Conservation (phyloP, 2,797 vertebrate genomes). For the Champsocephalus gunnari region DNA sequence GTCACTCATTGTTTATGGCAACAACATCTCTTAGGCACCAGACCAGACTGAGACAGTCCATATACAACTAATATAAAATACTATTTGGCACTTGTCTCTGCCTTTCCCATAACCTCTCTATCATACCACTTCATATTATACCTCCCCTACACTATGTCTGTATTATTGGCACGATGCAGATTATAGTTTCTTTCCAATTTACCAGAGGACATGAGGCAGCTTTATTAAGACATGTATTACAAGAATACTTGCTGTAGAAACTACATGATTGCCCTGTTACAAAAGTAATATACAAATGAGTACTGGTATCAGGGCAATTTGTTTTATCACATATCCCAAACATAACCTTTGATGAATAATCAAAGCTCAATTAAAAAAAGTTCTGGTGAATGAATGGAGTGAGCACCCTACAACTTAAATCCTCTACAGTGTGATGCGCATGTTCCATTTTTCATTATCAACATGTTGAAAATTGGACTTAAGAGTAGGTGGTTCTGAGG, state of each 20-base stretch:
- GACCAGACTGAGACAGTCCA: neutral
- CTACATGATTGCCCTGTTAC: neutral
- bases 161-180: slow-evolving; percentile 27
- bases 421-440: neutral
- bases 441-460: neutral
- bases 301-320: neutral
- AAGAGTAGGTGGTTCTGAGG: neutral
- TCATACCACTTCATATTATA: slow-evolving; percentile 28
- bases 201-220: neutral
- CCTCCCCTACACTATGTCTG: neutral
- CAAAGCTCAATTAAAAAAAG: neutral
- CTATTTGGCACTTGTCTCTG: slow-evolving; percentile 20
- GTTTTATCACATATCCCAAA: neutral
- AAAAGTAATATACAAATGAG: neutral
- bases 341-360: neutral
- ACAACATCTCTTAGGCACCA: slow-evolving; percentile 13
- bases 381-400: neutral
- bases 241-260: neutral
- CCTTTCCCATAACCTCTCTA: slow-evolving; percentile 33
- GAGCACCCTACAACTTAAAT: neutral
- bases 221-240: neutral
- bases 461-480: neutral
- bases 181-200: slow-evolving; percentile 23
- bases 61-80: slow-evolving; percentile 8
- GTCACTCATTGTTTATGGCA: slow-evolving; percentile 3